Evolutionary conservation across 2,888 invertebrate species (phyloP).

Genomic region (Halocaridina rubra): DNA sequence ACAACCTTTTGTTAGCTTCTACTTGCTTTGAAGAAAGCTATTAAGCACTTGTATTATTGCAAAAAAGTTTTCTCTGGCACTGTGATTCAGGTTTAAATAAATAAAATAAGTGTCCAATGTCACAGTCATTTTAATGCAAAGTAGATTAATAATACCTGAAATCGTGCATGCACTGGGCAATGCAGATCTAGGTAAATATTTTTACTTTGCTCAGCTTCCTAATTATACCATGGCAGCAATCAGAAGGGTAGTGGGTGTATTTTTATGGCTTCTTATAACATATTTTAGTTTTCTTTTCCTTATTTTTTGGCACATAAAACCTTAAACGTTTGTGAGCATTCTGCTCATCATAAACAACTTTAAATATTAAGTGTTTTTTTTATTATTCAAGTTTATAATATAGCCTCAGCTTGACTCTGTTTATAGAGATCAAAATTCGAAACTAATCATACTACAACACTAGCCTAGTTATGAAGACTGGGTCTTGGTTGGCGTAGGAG

Average conservation of each 20-base stretch:
- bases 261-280: no score
- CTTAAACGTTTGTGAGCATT: no score
- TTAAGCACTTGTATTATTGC: slow-evolving; percentile 53
- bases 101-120: slow-evolving; percentile 15
- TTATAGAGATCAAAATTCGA: background rate
- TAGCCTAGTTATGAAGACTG: slow-evolving; percentile 41
- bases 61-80: slow-evolving; percentile 39
- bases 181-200: slow-evolving; percentile 24
- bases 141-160: slow-evolving; percentile 24
- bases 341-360: no score
- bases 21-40: slow-evolving; percentile 47
- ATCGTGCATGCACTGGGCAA: slow-evolving; percentile 38
- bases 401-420: background rate
- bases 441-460: background rate
- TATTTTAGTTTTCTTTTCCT: no score
- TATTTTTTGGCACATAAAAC: slow-evolving; percentile 14
- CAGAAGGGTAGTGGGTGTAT: no score
- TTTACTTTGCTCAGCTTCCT: no score
- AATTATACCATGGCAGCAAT: no score
- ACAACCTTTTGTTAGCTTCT: slow-evolving; percentile 43
- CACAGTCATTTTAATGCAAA: slow-evolving; percentile 12
- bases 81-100: slow-evolving; percentile 38
- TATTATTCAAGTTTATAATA: no score
- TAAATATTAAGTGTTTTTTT: no score
- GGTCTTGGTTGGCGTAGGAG: slow-evolving; percentile 45